Evolutionary conservation across 2,113 vertebrate species (phyloP), one percentile per base, ranked within the genome.

Genomic region (Phaethornis superciliosus): DNA sequence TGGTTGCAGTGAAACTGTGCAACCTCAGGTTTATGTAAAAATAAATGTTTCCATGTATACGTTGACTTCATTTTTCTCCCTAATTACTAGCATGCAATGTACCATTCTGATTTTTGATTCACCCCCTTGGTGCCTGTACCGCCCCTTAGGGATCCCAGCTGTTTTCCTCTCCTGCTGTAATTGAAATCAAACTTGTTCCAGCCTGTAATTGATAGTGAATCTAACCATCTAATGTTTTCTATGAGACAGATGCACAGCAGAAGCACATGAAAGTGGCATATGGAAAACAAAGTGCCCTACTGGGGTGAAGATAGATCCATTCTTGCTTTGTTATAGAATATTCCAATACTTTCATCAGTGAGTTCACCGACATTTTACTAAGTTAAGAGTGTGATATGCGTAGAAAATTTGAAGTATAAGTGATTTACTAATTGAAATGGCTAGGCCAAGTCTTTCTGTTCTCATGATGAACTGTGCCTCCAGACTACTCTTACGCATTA

Each of bases 151-250:
- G 92, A 97, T 97, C 92, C 96, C 98, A 98, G 96, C 97, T 98
- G 98, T 98, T 98, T 98, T 94, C 62, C 76, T 97, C 94, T 96
- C 95, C 95, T 97, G 79, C 93, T 97, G 92, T 98, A 98, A 98
- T 98, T 98, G 97, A 98, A 98, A 98, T 98, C 95, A 97, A 94
- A 98, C 97, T 98, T 97, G 95, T 97, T 97, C 94, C 96, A 96
- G 94, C 81, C 96, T 96, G 94, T 98, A 98, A 98, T 90, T 98
- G 98, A 98, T 98, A 98, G 95, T 93, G 95, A 98, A 97, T 96
- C 94, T 95, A 98, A 96, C 95, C 79, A 97, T 97, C 97, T 98
- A 98, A 98, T 97, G 91, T 97, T 97, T 98, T 97, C 96, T 97
- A 74, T 71, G 96, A 97, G 97, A 97, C 97, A 97, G 97, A 98